These are phyloP conservation scores for Gallinago jamesoni DNA, from an alignment of 2,113 vertebrate species.

Conservation along the genomic window DNA sequence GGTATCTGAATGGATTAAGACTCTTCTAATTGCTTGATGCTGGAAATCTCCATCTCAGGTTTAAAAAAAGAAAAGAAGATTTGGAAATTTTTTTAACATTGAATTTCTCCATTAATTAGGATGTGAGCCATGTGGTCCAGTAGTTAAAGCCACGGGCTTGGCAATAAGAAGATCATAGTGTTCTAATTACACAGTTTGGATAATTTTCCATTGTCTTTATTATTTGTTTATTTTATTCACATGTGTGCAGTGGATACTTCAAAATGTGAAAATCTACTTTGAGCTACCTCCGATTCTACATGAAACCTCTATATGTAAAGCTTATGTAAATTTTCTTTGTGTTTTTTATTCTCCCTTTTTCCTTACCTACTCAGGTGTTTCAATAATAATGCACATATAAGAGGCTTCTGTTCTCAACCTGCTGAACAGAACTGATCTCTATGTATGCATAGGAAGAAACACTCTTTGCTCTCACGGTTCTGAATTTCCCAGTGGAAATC, in stretches of 20 bases:
- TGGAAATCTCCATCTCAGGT: conserved; percentile 52
- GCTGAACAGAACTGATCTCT: background rate
- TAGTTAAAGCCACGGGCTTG: conserved; percentile 4
- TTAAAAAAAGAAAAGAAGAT: conserved; percentile 15
- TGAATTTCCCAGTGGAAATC: background rate
- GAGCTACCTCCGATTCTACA: background rate
- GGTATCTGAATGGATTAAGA: conserved; percentile 23
- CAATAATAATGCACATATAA: background rate
- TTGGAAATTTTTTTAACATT: conserved; percentile 47
- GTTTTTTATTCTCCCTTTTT: background rate
- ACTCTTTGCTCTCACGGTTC: background rate
- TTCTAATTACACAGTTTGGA: background rate
- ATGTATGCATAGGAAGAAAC: background rate
- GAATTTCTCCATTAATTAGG: conserved; percentile 39
- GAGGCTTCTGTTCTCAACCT: background rate
- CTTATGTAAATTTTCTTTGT: background rate
- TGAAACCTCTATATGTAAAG: background rate
- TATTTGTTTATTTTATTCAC: background rate
- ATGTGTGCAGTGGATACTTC: background rate
- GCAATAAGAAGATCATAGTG: background rate
- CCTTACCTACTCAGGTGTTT: background rate
- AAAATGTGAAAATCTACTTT: background rate
- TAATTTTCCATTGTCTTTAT: conserved; percentile 38
- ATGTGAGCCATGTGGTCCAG: background rate
- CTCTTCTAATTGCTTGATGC: conserved; percentile 44